phyloP scores from a whole-genome alignment of 2,113 vertebrate species.

The Ictalurus furcatus region DNA sequence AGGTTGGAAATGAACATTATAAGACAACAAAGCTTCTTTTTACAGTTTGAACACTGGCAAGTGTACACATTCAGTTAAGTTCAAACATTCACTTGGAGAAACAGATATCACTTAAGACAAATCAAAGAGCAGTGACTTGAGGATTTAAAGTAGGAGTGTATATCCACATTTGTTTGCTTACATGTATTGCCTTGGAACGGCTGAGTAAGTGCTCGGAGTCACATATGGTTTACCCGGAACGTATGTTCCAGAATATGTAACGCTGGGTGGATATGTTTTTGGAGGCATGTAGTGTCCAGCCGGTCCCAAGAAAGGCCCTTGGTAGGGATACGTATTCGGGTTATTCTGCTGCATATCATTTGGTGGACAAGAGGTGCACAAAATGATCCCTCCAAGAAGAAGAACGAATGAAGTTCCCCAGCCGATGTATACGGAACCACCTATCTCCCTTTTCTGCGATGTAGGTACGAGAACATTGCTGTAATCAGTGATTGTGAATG shows the following conservation, averaged over 20 bases:
- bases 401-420: conserved; percentile 66
- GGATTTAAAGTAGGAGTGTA: conserved; percentile 2
- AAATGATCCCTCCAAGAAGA: conserved; percentile 70
- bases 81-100: background rate
- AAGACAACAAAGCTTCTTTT: background rate
- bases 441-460: conserved; percentile 70
- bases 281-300: conserved; percentile 51
- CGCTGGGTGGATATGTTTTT: conserved; percentile 62
- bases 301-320: conserved; percentile 37
- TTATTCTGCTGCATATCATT: conserved; percentile 56
- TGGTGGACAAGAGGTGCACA: conserved; percentile 75
- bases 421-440: conserved; percentile 73
- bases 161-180: conserved; percentile 37
- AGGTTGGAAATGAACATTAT: background rate
- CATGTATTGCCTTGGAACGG: conserved; percentile 52
- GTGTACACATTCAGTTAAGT: background rate
- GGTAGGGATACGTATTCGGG: conserved; percentile 61
- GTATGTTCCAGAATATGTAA: conserved; percentile 62
- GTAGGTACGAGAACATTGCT: conserved; percentile 54
- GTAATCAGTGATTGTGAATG: conserved; percentile 71
- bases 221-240: conserved; percentile 61
- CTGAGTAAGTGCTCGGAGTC: conserved; percentile 53
- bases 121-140: background rate
- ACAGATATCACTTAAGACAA: background rate
- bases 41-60: background rate